These are phyloP conservation scores for Ricordea florida DNA, from an alignment of 92 coral and sea anemone species.

Conservation along the genomic window DNA sequence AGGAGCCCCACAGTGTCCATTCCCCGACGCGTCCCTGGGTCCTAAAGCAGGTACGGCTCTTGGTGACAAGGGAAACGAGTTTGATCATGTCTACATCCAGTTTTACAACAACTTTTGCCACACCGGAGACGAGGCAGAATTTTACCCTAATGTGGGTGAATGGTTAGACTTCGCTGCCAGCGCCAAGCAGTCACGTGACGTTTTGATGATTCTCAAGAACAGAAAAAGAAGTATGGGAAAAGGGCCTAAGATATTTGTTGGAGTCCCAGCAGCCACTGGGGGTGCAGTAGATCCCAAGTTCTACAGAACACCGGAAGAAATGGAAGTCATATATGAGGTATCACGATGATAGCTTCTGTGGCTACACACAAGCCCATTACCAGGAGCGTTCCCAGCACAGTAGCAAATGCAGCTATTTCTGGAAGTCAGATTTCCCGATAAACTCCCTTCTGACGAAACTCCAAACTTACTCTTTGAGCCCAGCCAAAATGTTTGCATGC, in stretches of 20 bases:
- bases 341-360: not conserved
- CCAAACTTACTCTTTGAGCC: too few relatives aligned
- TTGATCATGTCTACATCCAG: conserved; percentile 54
- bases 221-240: not conserved
- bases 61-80: conserved; percentile 10
- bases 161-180: conserved; percentile 40
- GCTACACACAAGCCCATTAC: too few relatives aligned
- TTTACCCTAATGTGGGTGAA: conserved; percentile 4
- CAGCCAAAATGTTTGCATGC: too few relatives aligned
- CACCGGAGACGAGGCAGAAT: conserved; percentile 31
- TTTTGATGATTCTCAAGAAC: not conserved
- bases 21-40: conserved; percentile 40
- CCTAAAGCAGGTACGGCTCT: conserved; percentile 16
- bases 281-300: conserved; percentile 10
- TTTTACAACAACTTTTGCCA: conserved; percentile 63
- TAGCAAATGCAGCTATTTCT: too few relatives aligned
- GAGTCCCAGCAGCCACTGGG: conserved; percentile 23
- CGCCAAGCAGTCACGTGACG: not conserved
- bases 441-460: too few relatives aligned
- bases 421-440: too few relatives aligned
- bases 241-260: conserved; percentile 36
- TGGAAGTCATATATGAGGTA: conserved; percentile 13
- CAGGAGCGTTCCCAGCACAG: too few relatives aligned
- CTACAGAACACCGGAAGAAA: conserved; percentile 12
- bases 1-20: conserved; percentile 54